Evolutionary conservation across 1,140 invertebrate genomes (phyloP), one percentile per base, ranked within the genome.

Genomic region (Coenobita brevimanus): DNA sequence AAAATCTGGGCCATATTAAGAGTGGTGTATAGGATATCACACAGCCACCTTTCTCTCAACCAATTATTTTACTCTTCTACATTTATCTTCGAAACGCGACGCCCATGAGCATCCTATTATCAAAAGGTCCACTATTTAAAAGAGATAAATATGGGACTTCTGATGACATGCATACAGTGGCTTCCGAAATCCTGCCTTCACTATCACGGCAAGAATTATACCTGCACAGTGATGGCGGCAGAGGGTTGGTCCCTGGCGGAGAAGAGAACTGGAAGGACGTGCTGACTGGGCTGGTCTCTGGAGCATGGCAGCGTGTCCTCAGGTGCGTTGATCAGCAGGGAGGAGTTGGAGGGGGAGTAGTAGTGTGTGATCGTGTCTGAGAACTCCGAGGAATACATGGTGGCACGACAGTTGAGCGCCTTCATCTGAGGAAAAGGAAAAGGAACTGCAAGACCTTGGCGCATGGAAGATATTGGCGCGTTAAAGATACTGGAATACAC

Each of bases 281-380:
- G 54, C 3, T 57, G 41, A 1, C 30, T n/a, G 69, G 43, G 8
- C 4, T 54, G 50, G 3, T 36, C 64, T 21, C 43, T 21, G 1
- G 50, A 33, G 46, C 82, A 84, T 27, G 33, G 10, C 46, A 84
- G 27, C 27, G 4, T 15, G 0, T 38, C 27, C n/a, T 84, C 71
- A 30, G 69, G 82, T 2, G 71, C 82, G 21, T 60, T 10, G 82
- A 84, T 84, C 2, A 75, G 82, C 30, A 84, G 33, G 0, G 82
- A 84, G 41, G 82, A 84, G 82, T 84, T 84, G 17, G 82, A 84
- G 67, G 82, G 82, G 17, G 82, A 84, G 69, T 38, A 84, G 69
- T 84, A 84, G 30, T 84, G 71, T 21, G 71, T 2, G 10, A 76
- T 50, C 21, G 36, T 0, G 6, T 60, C 27, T 6, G 69, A 60